Conservation (phyloP, 92 coral and sea anemone species). For the Palythoa heliodiscus region DNA sequence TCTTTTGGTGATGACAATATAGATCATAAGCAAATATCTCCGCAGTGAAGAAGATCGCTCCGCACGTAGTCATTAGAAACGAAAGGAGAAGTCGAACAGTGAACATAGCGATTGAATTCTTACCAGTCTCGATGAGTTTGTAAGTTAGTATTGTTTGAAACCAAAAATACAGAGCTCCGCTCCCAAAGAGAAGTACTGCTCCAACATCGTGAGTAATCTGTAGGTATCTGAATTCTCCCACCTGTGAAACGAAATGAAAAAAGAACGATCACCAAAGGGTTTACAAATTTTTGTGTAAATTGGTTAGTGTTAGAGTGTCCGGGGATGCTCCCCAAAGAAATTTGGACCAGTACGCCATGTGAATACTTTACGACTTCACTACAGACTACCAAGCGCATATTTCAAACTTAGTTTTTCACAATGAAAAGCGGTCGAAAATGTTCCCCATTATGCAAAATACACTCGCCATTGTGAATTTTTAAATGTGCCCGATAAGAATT, state of each 20-base stretch:
- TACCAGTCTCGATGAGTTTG: slow-evolving; percentile 49
- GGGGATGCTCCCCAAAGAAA: too few species aligned
- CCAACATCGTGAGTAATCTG: slow-evolving; percentile 87
- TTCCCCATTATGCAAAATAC: too few species aligned
- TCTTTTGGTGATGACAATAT: slow-evolving; percentile 29
- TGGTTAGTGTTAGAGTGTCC: too few species aligned
- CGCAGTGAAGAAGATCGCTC: slow-evolving; percentile 41
- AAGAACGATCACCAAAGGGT: not conserved
- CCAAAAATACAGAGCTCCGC: slow-evolving; percentile 84
- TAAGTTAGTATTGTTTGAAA: slow-evolving; percentile 84
- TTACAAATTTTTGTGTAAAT: not conserved
- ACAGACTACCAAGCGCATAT: too few species aligned
- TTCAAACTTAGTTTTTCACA: too few species aligned
- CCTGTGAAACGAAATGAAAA: not conserved
- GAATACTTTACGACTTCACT: too few species aligned
- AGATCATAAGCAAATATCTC: slow-evolving; percentile 57
- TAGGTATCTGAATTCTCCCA: slow-evolving; percentile 50
- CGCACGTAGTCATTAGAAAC: slow-evolving; percentile 31
- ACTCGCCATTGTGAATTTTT: too few species aligned
- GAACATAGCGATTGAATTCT: slow-evolving; percentile 44
- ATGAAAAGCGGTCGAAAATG: too few species aligned
- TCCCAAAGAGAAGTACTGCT: slow-evolving; percentile 84
- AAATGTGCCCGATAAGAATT: too few species aligned
- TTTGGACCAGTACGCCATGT: too few species aligned
- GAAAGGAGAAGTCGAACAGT: slow-evolving; percentile 48